Conservation (phyloP, 2,888 invertebrate species). For the Nephrotoma appendiculata region DNA sequence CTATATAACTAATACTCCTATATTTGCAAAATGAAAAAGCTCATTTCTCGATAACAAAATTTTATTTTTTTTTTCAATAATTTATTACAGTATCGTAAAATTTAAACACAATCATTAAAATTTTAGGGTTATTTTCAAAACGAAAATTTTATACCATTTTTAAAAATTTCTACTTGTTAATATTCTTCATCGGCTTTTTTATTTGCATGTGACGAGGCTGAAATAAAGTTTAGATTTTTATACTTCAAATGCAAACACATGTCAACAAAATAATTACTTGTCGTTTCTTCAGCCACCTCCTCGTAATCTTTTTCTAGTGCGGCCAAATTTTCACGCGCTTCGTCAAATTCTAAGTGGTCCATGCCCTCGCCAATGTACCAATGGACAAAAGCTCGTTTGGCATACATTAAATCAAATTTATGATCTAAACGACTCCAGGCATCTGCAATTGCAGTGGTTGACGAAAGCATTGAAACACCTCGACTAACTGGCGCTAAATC, state of each 20-base stretch:
- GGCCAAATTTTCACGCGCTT: slow-evolving; percentile 27
- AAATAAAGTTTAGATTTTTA: background rate
- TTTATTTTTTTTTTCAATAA: background rate
- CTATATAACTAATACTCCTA: too few species aligned
- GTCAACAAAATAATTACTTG: background rate
- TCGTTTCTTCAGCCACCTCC: slow-evolving; percentile 22
- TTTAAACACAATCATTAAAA: background rate
- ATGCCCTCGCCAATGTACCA: slow-evolving; percentile 52
- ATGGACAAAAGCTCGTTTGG: slow-evolving; percentile 87
- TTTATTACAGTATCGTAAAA: background rate
- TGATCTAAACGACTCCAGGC: slow-evolving; percentile 82
- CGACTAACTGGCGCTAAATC: slow-evolving; percentile 66
- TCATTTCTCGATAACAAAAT: background rate
- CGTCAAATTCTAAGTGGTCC: slow-evolving; percentile 31
- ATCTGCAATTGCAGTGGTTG: slow-evolving; percentile 79
- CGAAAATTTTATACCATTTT: background rate
- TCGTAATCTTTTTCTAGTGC: slow-evolving; percentile 28
- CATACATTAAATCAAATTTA: slow-evolving; percentile 91
- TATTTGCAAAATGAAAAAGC: too few species aligned
- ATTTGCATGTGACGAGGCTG: background rate
- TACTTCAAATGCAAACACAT: background rate
- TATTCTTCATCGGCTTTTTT: background rate
- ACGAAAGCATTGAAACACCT: slow-evolving; percentile 73
- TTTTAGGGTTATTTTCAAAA: background rate
- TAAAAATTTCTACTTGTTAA: background rate